These are phyloP conservation scores for Geodia barretti DNA, from an alignment of 37 sponge, comb jelly and placozoan species.

Conservation along the genomic window DNA sequence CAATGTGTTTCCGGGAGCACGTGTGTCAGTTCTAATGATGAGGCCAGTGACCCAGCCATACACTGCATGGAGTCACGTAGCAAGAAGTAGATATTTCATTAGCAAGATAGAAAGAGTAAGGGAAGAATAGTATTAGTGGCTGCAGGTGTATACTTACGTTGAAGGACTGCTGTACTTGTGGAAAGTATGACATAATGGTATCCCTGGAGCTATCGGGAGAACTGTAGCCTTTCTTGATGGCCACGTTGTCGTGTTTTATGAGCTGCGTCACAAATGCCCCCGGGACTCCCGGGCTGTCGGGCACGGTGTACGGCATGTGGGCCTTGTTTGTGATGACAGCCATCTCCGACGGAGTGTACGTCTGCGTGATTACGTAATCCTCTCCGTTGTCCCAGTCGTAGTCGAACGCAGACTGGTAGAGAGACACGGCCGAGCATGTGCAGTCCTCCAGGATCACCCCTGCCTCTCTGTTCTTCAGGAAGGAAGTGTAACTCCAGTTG, in stretches of 20 bases:
- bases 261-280: conserved; percentile 70
- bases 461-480: conserved; percentile 85
- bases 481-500: conserved; percentile 87
- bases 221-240: conserved; percentile 54
- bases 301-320: conserved; percentile 31
- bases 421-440: conserved; percentile 28
- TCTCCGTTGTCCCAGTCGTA: conserved; percentile 66
- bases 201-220: conserved; percentile 70
- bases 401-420: conserved; percentile 74
- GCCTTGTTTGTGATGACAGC: conserved; percentile 45
- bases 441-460: conserved; percentile 76
- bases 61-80: too few species aligned
- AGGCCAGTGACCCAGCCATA: too few species aligned
- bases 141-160: too few species aligned
- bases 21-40: too few species aligned
- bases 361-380: conserved; percentile 30
- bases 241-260: conserved; percentile 23
- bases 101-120: neutral
- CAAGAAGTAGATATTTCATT: too few species aligned
- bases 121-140: too few species aligned
- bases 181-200: conserved; percentile 28
- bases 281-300: conserved; percentile 16
- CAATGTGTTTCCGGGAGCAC: too few species aligned
- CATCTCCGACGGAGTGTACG: conserved; percentile 59
- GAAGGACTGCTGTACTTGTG: conserved; percentile 13